These are phyloP conservation scores for Chirona hameri DNA, from an alignment of 2,888 invertebrate species.

Conservation along the genomic window DNA sequence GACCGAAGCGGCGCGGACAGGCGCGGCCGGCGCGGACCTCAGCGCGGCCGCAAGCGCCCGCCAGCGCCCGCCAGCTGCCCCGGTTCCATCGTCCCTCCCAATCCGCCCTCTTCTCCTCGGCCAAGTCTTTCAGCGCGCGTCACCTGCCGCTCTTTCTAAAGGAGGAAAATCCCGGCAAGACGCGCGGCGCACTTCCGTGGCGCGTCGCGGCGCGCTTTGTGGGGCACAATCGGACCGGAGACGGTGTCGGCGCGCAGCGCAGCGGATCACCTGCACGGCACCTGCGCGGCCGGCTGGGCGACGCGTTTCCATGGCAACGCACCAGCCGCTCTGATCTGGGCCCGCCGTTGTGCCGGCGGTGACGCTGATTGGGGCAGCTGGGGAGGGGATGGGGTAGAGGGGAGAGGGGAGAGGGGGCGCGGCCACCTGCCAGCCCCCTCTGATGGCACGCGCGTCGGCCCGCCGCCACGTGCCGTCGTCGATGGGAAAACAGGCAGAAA, in stretches of 20 bases:
- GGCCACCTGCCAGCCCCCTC: conserved; percentile 3
- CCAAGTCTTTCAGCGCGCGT: neutral
- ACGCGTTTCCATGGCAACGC: neutral
- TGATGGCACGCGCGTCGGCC: neutral
- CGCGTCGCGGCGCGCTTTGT: conserved; percentile 5
- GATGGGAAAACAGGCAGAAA: conserved; percentile 2
- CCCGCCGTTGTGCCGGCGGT: neutral
- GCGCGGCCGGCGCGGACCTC: neutral
- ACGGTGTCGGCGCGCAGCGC: conserved; percentile 2
- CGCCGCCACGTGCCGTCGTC: neutral
- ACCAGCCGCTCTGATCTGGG: neutral
- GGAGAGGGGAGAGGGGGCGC: neutral
- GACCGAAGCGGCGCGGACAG: neutral
- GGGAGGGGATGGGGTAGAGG: no score
- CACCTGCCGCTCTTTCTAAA: conserved; percentile 6
- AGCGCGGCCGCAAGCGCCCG: neutral
- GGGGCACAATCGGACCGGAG: neutral
- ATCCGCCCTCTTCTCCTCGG: neutral
- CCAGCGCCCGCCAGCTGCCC: neutral
- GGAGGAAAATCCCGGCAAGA: neutral
- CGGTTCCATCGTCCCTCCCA: neutral
- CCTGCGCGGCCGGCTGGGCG: neutral
- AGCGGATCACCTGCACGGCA: neutral
- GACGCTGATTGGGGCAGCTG: conserved; percentile 10
- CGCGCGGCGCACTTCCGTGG: neutral